Percentiles rank a stretch among this genome's conserved stretches.
Conservation (phyloP, 2,888 invertebrate species). For the Andrena minutula region DNA sequence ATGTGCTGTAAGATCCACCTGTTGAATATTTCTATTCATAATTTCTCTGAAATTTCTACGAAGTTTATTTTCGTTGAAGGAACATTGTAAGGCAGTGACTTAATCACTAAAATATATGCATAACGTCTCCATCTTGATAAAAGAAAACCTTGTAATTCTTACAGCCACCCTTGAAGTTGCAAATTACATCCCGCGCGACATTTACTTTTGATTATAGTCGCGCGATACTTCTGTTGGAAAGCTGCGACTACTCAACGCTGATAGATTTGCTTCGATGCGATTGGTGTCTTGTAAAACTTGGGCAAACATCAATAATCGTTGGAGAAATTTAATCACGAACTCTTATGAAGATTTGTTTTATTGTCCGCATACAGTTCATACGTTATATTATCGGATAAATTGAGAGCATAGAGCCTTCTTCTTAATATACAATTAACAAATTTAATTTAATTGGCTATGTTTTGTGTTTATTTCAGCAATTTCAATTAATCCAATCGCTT, state of each 20-base stretch:
- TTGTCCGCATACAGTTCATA: conserved; percentile 14
- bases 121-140: conserved; percentile 62
- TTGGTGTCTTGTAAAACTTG: not conserved
- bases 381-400: conserved; percentile 22
- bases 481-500: conserved; percentile 24
- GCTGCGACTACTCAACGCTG: not conserved
- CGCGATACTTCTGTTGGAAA: not conserved
- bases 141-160: conserved; percentile 47
- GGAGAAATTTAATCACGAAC: not conserved
- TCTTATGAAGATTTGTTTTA: conserved; percentile 11
- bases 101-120: conserved; percentile 65
- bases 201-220: conserved; percentile 6
- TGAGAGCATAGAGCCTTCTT: conserved; percentile 5
- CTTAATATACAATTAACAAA: conserved; percentile 10
- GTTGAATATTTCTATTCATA: conserved; percentile 67
- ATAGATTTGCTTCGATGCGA: not conserved
- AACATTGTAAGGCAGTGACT: conserved; percentile 66
- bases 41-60: conserved; percentile 65
- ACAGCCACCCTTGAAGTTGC: conserved; percentile 24
- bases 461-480: conserved; percentile 7
- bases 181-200: conserved; percentile 8
- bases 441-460: conserved; percentile 15
- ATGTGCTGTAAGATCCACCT: conserved; percentile 67
- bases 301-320: not conserved
- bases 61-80: conserved; percentile 63